These are phyloP conservation scores for Melitaea athalia DNA, from an alignment of 2,888 invertebrate species.

Conservation along the genomic window DNA sequence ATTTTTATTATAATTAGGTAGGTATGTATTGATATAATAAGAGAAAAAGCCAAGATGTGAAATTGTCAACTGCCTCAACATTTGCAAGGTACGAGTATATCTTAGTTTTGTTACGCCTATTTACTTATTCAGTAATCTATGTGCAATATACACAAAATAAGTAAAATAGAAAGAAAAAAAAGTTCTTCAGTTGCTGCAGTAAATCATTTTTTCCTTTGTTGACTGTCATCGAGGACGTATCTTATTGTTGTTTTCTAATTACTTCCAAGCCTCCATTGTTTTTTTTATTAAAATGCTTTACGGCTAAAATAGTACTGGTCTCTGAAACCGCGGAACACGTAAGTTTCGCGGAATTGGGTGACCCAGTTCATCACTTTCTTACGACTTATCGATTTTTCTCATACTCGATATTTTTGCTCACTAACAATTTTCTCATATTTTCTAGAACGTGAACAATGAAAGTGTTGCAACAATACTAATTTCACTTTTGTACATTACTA, in stretches of 20 bases:
- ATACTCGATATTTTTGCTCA: conserved; percentile 39
- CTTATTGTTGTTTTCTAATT: conserved; percentile 9
- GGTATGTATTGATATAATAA: too few species aligned
- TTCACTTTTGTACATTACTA: too few species aligned
- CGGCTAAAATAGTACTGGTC: conserved; percentile 15
- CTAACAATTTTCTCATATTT: conserved; percentile 26
- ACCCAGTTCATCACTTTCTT: conserved; percentile 40
- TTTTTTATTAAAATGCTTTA: conserved; percentile 22
- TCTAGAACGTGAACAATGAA: conserved; percentile 11
- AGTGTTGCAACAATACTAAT: background rate
- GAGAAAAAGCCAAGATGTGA: too few species aligned
- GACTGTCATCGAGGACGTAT: background rate
- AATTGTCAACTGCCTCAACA: too few species aligned
- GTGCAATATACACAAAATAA: too few species aligned
- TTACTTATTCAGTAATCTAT: too few species aligned
- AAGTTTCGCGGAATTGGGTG: conserved; percentile 35
- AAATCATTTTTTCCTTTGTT: conserved; percentile 7
- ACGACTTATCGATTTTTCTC: conserved; percentile 39
- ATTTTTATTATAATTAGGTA: too few species aligned
- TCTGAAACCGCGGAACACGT: conserved; percentile 19
- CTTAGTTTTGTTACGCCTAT: too few species aligned
- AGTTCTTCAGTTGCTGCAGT: background rate
- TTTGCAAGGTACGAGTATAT: too few species aligned
- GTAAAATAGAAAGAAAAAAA: background rate
- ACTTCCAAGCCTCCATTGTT: background rate